Conservation (phyloP, 2,113 vertebrate genomes). For the Phaetusa simplex region DNA sequence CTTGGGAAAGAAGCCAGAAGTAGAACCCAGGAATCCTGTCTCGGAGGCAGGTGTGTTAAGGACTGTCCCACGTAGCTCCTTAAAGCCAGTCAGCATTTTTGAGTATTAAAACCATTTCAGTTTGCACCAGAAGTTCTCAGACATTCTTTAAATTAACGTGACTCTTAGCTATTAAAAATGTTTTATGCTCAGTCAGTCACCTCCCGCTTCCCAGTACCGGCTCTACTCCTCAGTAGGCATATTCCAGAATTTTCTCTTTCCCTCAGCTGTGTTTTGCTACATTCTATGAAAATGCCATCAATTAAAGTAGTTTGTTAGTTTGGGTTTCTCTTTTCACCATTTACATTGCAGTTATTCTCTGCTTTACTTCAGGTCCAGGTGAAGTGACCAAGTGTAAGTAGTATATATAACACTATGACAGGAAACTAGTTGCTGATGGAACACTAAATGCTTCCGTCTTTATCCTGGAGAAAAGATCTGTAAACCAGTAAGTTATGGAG, state of each 20-base stretch:
- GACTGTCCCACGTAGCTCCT: not conserved
- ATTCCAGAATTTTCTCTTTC: not conserved
- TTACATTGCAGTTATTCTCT: not conserved
- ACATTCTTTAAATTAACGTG: not conserved
- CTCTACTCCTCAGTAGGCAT: not conserved
- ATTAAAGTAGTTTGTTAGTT: not conserved
- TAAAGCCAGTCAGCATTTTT: not conserved
- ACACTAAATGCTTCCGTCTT: not conserved
- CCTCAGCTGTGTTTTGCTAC: not conserved
- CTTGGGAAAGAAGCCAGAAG: conserved; percentile 25
- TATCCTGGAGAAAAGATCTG: not conserved
- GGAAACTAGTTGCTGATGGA: not conserved
- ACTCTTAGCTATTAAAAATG: not conserved
- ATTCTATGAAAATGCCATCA: not conserved
- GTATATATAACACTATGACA: not conserved
- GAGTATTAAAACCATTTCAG: not conserved
- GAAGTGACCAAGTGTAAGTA: not conserved
- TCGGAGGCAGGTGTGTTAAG: not conserved
- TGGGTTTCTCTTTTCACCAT: not conserved
- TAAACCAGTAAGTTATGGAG: not conserved
- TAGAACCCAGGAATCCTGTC: conserved; percentile 6
- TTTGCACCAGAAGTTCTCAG: not conserved
- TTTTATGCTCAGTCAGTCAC: not conserved
- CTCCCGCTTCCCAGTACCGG: not conserved
- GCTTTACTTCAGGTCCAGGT: not conserved